phyloP scores from a whole-genome alignment of 2,888 invertebrate genomes.

The Drosophila atripex region DNA sequence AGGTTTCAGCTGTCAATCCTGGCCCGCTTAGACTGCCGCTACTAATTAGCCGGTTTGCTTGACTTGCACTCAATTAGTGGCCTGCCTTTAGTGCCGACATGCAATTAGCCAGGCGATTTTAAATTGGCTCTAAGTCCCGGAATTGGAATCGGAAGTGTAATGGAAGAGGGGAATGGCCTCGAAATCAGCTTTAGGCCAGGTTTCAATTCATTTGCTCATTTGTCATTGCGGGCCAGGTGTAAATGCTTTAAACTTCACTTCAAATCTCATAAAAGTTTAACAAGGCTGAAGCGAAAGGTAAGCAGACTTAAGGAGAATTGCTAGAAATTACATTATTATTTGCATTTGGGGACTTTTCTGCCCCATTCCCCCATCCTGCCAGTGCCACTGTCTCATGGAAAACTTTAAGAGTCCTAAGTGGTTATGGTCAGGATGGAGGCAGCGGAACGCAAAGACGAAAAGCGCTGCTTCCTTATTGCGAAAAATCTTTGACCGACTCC shows the following conservation, averaged over 20 bases:
- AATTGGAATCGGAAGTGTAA: neutral
- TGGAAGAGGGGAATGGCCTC: neutral
- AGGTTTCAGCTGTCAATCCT: slow-evolving; percentile 45
- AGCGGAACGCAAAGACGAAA: neutral
- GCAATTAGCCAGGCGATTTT: slow-evolving; percentile 58
- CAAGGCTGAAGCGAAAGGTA: slow-evolving; percentile 28
- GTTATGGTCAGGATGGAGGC: slow-evolving; percentile 43
- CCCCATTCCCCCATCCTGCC: neutral
- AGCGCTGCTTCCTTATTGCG: slow-evolving; percentile 52
- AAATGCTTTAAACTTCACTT: slow-evolving; percentile 53
- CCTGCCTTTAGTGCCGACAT: slow-evolving; percentile 41
- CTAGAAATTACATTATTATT: slow-evolving; percentile 67
- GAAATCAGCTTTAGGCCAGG: neutral
- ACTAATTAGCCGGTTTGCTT: slow-evolving; percentile 66
- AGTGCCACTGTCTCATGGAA: slow-evolving; percentile 18
- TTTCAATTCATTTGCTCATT: slow-evolving; percentile 36
- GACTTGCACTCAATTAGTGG: slow-evolving; percentile 68
- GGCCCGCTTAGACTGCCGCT: slow-evolving; percentile 55
- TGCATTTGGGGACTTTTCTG: slow-evolving; percentile 62
- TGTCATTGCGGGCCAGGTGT: slow-evolving; percentile 47
- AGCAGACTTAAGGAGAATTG: slow-evolving; percentile 47
- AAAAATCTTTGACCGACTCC: slow-evolving; percentile 53
- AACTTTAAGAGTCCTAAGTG: slow-evolving; percentile 56
- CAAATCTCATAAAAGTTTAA: slow-evolving; percentile 49
- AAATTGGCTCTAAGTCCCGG: slow-evolving; percentile 20